Evolutionary conservation across 2,888 invertebrate species (phyloP).

Genomic region (Melanostoma scalare): DNA sequence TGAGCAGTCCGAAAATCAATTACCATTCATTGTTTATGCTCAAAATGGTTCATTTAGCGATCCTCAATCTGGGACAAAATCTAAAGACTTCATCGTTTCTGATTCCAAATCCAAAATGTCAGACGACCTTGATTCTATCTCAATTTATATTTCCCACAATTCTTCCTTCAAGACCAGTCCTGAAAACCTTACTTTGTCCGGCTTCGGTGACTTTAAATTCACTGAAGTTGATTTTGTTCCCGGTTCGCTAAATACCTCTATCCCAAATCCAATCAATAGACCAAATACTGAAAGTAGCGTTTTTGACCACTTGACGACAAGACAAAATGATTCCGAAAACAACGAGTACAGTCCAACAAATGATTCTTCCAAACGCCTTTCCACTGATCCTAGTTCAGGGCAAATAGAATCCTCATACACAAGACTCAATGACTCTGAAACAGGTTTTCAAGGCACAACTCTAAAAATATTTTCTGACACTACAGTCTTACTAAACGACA

Average conservation of each 20-base stretch:
- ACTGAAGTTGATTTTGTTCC: not conserved
- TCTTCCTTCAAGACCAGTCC: not conserved
- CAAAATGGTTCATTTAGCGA: not conserved
- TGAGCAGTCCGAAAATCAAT: too few relatives aligned
- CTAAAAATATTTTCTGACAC: too few relatives aligned
- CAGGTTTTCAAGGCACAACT: too few relatives aligned
- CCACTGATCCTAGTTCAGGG: too few relatives aligned
- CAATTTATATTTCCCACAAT: conserved; percentile 4
- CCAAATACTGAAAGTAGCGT: too few relatives aligned
- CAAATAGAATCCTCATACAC: too few relatives aligned
- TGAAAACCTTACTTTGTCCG: not conserved
- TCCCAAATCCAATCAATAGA: too few relatives aligned
- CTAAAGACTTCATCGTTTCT: conserved; percentile 30
- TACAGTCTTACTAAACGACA: too few relatives aligned
- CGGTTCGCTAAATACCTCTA: not conserved
- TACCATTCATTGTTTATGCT: not conserved
- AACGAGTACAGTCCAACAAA: not conserved
- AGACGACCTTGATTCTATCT: conserved; percentile 20
- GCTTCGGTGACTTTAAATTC: not conserved
- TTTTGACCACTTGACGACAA: too few relatives aligned
- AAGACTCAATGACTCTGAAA: too few relatives aligned
- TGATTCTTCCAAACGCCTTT: not conserved
- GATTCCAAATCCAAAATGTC: conserved; percentile 19
- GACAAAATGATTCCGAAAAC: too few relatives aligned
- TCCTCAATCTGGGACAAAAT: not conserved